Conservation (phyloP, 92 coral and sea anemone genomes). For the Umimayanthus kanabou region DNA sequence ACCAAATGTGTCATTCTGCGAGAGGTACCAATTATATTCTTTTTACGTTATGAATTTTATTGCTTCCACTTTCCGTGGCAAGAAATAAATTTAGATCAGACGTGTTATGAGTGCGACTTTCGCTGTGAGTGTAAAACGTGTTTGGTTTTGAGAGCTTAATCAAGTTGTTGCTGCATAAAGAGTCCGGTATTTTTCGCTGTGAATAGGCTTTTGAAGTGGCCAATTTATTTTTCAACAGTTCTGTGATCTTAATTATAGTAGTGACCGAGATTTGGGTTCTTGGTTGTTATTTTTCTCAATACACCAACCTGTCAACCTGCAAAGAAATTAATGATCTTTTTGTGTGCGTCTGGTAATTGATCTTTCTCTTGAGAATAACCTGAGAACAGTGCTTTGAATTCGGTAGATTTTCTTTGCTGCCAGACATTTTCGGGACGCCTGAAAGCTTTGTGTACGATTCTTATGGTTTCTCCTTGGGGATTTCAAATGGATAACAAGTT, state of each 20-base stretch:
- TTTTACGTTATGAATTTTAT: neutral
- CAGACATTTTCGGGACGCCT: neutral
- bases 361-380: conserved; percentile 18
- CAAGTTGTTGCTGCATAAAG: neutral
- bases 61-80: neutral
- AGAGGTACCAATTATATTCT: conserved; percentile 14
- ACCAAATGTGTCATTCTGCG: conserved; percentile 35
- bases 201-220: neutral
- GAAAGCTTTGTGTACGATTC: neutral
- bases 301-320: conserved; percentile 6
- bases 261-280: neutral
- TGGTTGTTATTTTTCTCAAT: conserved; percentile 1
- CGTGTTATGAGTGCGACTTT: neutral
- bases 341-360: neutral
- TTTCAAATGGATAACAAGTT: neutral
- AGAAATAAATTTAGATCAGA: neutral
- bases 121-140: neutral
- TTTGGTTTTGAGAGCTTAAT: neutral
- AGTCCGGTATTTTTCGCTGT: neutral
- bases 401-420: neutral
- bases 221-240: neutral
- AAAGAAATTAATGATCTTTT: conserved; percentile 17
- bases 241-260: neutral
- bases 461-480: neutral
- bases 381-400: neutral